Percentiles rank a stretch among this genome's conserved stretches.
These are phyloP conservation scores for Halichoeres trimaculatus DNA, from an alignment of 2,113 vertebrate genomes.

Conservation along the genomic window DNA sequence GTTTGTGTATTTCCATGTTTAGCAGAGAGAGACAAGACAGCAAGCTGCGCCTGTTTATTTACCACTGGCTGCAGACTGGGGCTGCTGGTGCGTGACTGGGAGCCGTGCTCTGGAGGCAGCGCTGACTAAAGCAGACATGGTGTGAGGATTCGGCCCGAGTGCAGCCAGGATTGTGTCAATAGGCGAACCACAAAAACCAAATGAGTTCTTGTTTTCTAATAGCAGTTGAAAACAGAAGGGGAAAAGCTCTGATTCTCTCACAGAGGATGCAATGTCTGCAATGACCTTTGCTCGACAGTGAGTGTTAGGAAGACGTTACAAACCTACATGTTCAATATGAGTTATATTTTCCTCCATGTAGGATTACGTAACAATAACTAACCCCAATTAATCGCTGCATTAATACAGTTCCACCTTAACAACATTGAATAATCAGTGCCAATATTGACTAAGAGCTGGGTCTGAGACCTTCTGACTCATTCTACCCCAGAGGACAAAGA, in stretches of 20 bases:
- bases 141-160: slow-evolving; percentile 43
- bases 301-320: background rate
- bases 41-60: slow-evolving; percentile 66
- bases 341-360: background rate
- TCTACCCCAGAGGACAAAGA: too few relatives aligned
- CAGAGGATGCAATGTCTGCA: slow-evolving; percentile 11
- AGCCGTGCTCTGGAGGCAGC: slow-evolving; percentile 51
- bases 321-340: background rate
- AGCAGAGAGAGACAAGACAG: slow-evolving; percentile 59
- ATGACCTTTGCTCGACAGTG: background rate
- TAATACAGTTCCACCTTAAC: too few relatives aligned
- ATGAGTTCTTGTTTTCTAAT: slow-evolving; percentile 53
- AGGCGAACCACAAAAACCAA: slow-evolving; percentile 55
- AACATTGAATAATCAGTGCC: too few relatives aligned
- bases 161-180: slow-evolving; percentile 57
- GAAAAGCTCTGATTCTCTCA: slow-evolving; percentile 18
- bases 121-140: slow-evolving; percentile 63
- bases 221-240: slow-evolving; percentile 25
- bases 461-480: too few relatives aligned
- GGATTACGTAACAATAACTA: too few relatives aligned
- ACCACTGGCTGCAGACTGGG: slow-evolving; percentile 53
- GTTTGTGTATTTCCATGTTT: slow-evolving; percentile 64
- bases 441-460: too few relatives aligned
- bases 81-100: slow-evolving; percentile 67
- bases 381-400: too few relatives aligned